Base-by-base conservation (phyloP, 2,888 invertebrate genomes). In the Athalia cordata region DNA sequence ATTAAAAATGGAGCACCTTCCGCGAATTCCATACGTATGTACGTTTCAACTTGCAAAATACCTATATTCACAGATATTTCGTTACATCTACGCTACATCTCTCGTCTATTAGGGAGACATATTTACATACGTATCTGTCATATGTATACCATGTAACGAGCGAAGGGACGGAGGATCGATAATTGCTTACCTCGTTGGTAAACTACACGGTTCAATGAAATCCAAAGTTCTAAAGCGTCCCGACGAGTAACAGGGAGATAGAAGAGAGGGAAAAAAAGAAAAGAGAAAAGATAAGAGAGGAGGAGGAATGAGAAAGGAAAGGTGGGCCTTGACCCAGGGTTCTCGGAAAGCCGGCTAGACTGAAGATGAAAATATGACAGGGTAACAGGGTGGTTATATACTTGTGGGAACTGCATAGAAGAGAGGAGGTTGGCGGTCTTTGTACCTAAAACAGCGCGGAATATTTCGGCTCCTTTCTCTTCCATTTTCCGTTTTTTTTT, bases 321-420 rank as follows among this genome's bases (percentile, higher is more conserved):
- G 50, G 61, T 77, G 77, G 80, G 78, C 80, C 81, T 49, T 43
- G 68, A 55, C 13, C 68, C 68, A 55, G n/a, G 45, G 55, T 29
- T 47, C 68, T 68, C 47, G 45, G 68, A 52, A 29, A 55, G 45
- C 11, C 55, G 52, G 68, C 52, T 55, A 68, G 68, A 55, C 68
- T 68, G 9, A 55, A 68, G 68, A 55, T 68, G 29, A 68, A 68
- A 68, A 68, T 68, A 6, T 11, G 52, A 29, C 50, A 55, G n/a
- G 8, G n/a, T 68, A 68, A 68, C 29, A 68, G 68, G 68, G 68
- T 68, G 55, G 66, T 66, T 66, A 66, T 49, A 66, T 7, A 13
- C 47, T 29, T 29, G 29, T 29, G 29, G 29, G 29, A 29, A 29
- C 29, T 29, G 29, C 29, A 29, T 29, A 29, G 29, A 29, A 29